phyloP scores from a whole-genome alignment of 2,888 invertebrate genomes.

The Melipona bicolor region DNA sequence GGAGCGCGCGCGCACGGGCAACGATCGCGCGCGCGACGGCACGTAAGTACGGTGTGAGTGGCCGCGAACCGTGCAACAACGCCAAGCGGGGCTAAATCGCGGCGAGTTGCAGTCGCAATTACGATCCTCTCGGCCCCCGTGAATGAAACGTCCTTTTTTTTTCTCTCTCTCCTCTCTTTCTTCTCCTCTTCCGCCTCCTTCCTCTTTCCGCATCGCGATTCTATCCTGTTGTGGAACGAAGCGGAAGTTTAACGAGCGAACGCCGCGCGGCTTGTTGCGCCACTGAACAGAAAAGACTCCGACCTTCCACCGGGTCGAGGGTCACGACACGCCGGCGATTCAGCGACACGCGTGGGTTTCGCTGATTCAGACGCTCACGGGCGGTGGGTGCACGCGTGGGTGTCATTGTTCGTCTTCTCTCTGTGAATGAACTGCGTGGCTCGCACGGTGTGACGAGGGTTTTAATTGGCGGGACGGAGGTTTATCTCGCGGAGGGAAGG shows the following conservation, averaged over 20 bases:
- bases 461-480: conserved; percentile 8
- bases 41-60: conserved; percentile 43
- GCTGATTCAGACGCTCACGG: conserved; percentile 16
- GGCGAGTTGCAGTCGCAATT: conserved; percentile 73
- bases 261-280: conserved; percentile 48
- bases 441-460: background rate
- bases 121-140: conserved; percentile 73
- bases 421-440: background rate
- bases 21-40: conserved; percentile 48
- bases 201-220: conserved; percentile 8
- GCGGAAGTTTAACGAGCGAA: conserved; percentile 62
- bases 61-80: conserved; percentile 46
- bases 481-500: too few species aligned
- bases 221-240: conserved; percentile 27
- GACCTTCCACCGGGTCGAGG: conserved; percentile 46
- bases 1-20: conserved; percentile 26
- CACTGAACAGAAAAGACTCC: conserved; percentile 42
- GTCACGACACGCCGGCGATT: conserved; percentile 11
- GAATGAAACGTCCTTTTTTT: conserved; percentile 74
- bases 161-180: conserved; percentile 17
- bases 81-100: conserved; percentile 53
- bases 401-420: conserved; percentile 21
- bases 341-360: conserved; percentile 25
- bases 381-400: conserved; percentile 28
- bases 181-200: background rate